Evolutionary conservation across 2,113 vertebrate genomes (phyloP), one percentile per base, ranked within the genome.

Genomic region (Microcebus tavaratra): DNA sequence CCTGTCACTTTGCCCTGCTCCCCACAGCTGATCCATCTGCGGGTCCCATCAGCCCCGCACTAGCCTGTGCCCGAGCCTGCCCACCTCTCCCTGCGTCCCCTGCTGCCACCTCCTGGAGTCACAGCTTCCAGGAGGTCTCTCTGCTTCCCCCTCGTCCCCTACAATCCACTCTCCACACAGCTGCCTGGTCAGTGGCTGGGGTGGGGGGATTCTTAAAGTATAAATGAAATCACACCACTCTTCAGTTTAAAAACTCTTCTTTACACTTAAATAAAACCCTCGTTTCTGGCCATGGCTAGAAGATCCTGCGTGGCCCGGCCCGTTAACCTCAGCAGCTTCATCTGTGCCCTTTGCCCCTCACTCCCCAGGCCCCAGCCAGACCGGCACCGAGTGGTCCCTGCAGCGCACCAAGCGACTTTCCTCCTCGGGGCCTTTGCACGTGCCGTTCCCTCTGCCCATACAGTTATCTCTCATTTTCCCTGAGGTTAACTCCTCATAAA

Each of bases 221-320:
- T 39, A 91, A 94, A 94, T 96, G 45, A 90, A 96, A 94, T 81
- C 81, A 81, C 36, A 50, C 84, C 84, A 84, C 59, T 96, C 84
- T 78, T 78, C 48, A 68, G 84, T 75, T 72, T 87, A 70, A 94
- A 79, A 90, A n/a, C 13, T 88, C 72, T 95, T 82, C 85, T 48
- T 36, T 88, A 84, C 23, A 79, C 39, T 88, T 95, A 95, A 92
- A 95, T 90, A 85, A 88, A 75, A 86, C 82, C 48, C 72, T 79
- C 72, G 85, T 91, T 96, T 91, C 85, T 81, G 53, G 48, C 27
- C 53, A 55, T 21, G 70, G 45, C 59, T 78, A n/a, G 55, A 83
- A 96, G 72, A 34, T 70, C 53, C 67, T 68, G 73, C 0, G 15
- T 21, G 72, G 25, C 65, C 42, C 0, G 9, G 79, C 31, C 48